These are phyloP conservation scores for Lumbricus terrestris DNA, from an alignment of 2,888 invertebrate genomes.

Conservation along the genomic window DNA sequence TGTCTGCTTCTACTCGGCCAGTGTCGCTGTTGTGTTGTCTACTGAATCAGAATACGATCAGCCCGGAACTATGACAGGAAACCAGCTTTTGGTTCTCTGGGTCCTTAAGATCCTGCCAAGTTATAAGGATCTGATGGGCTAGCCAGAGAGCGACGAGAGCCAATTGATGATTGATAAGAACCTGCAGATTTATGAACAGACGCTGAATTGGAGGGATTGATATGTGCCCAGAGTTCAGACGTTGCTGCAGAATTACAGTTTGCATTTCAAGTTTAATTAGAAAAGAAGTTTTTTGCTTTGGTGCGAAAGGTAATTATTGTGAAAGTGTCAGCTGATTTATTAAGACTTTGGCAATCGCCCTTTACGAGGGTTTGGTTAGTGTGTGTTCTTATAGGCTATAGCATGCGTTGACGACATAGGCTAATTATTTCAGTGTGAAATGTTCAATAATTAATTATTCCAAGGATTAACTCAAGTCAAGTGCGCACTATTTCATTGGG, in stretches of 20 bases:
- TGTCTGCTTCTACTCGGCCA: not conserved
- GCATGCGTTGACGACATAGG: too few species aligned
- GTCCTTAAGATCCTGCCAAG: not conserved
- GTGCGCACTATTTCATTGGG: too few species aligned
- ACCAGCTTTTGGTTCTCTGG: not conserved
- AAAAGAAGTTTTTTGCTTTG: not conserved
- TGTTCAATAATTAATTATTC: too few species aligned
- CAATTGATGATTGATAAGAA: too few species aligned
- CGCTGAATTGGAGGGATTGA: not conserved
- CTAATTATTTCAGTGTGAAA: too few species aligned
- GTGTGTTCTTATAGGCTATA: too few species aligned
- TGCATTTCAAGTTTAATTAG: not conserved
- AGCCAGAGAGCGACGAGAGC: not conserved
- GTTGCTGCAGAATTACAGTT: not conserved
- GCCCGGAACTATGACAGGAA: not conserved
- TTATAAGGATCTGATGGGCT: constrained; percentile 1
- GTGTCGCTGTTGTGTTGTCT: not conserved
- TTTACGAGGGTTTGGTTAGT: too few species aligned
- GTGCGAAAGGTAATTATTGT: not conserved
- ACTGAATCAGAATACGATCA: not conserved
- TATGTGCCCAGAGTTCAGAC: not conserved
- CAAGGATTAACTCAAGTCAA: too few species aligned
- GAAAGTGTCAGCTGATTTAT: too few species aligned
- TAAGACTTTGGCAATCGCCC: too few species aligned
- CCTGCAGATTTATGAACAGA: not conserved